These are phyloP conservation scores for Willowsia nigromaculata DNA, from an alignment of 2,888 invertebrate species.

Conservation along the genomic window DNA sequence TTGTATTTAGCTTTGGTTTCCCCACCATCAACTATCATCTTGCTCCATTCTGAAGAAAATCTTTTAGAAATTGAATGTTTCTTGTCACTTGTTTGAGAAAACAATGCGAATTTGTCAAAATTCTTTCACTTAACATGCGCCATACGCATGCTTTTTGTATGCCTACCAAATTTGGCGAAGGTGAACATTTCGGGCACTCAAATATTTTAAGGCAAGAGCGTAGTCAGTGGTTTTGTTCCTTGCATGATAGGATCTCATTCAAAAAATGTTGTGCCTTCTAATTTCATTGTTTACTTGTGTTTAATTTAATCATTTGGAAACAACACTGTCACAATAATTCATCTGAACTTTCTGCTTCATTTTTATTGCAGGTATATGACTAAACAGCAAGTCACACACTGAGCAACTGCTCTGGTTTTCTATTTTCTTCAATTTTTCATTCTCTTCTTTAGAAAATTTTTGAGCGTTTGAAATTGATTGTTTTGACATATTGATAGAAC, in stretches of 20 bases:
- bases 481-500: conserved; percentile 30
- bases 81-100: background rate
- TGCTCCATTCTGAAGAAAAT: background rate
- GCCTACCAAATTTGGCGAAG: conserved; percentile 21
- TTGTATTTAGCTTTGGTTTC: conserved; percentile 19
- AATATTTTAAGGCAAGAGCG: background rate
- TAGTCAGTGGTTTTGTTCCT: background rate
- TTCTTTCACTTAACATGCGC: no score
- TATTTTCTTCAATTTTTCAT: background rate
- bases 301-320: conserved; percentile 34
- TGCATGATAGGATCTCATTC: background rate
- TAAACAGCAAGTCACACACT: background rate
- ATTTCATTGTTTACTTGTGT: conserved; percentile 14
- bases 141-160: background rate
- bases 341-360: conserved; percentile 20
- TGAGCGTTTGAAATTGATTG: conserved; percentile 22
- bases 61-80: background rate
- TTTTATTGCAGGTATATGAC: background rate
- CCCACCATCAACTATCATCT: background rate
- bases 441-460: background rate
- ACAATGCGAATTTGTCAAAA: background rate
- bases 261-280: conserved; percentile 14
- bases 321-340: background rate
- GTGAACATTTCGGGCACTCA: background rate
- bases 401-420: background rate